Percentiles rank a stretch among this genome's conserved stretches.
Conservation (phyloP, 2,113 vertebrate species). For the Cyprinodon brontotheroides region DNA sequence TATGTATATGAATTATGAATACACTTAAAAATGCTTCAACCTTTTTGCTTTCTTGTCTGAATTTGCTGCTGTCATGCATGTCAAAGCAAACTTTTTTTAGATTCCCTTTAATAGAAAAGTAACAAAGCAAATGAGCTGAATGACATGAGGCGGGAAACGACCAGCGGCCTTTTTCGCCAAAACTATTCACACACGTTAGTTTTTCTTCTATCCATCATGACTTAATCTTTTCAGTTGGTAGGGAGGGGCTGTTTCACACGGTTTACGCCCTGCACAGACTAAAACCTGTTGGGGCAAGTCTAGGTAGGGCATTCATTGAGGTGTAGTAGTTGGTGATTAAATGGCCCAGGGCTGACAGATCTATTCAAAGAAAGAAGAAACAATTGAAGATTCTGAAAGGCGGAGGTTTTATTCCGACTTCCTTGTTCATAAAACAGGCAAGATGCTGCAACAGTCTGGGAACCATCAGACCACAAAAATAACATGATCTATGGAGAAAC, state of each 20-base stretch:
- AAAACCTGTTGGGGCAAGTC: neutral
- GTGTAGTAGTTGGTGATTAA: neutral
- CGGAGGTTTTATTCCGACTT: neutral
- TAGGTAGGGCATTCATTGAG: neutral
- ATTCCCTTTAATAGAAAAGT: no score
- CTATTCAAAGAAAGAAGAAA: neutral
- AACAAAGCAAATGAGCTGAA: no score
- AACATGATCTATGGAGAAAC: neutral
- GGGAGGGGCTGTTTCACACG: neutral
- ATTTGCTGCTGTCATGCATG: neutral
- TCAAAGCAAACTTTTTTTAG: no score
- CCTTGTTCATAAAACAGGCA: neutral
- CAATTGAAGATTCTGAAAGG: neutral
- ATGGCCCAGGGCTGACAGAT: neutral
- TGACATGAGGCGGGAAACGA: no score
- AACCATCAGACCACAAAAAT: neutral
- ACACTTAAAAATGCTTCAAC: conserved; percentile 75
- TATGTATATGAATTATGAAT: conserved; percentile 86
- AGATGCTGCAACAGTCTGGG: neutral
- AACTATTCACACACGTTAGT: neutral
- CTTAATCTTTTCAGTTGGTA: neutral
- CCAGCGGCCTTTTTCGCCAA: neutral
- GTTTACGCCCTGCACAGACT: neutral
- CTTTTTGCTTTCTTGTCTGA: neutral
- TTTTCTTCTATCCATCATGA: neutral